Conservation (phyloP, 2,797 vertebrate genomes). For the Falco berigora region DNA sequence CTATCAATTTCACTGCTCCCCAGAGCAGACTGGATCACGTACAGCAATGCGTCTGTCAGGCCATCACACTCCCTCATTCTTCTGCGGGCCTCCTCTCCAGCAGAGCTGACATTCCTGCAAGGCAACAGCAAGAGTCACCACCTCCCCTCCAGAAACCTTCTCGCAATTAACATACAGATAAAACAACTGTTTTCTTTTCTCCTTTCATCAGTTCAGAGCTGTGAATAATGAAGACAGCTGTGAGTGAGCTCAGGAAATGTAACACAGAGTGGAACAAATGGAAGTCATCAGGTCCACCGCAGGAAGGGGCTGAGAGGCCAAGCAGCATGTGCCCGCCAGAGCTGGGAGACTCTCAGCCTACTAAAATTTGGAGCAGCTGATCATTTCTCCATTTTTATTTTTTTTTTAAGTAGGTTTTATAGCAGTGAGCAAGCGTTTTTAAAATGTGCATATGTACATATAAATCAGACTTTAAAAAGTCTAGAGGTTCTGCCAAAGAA, state of each 20-base stretch:
- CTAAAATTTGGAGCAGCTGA: not conserved
- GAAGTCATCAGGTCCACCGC: not conserved
- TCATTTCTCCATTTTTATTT: not conserved
- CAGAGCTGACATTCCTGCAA: constrained; percentile 95
- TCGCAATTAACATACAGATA: not conserved
- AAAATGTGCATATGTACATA: not conserved
- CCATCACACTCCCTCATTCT: constrained; percentile 98
- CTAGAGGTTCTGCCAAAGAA: not conserved
- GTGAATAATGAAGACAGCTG: constrained; percentile 15
- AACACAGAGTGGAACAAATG: not conserved
- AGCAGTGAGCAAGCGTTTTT: not conserved
- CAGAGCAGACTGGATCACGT: constrained; percentile 94
- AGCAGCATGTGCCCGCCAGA: not conserved
- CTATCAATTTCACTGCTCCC: constrained; percentile 99
- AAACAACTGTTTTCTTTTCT: not conserved
- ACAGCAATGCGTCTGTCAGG: constrained; percentile 93
- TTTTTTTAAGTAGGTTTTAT: not conserved
- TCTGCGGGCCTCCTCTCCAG: constrained; percentile 94
- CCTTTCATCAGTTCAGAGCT: not conserved
- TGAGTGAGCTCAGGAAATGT: not conserved
- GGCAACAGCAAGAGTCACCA: constrained; percentile 43
- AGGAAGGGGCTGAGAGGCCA: not conserved
- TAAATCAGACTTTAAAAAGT: not conserved
- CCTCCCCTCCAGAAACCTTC: not conserved
- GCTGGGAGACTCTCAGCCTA: not conserved